Evolutionary conservation across 2,113 vertebrate species (phyloP).

Genomic region (Prunella himalayana): DNA sequence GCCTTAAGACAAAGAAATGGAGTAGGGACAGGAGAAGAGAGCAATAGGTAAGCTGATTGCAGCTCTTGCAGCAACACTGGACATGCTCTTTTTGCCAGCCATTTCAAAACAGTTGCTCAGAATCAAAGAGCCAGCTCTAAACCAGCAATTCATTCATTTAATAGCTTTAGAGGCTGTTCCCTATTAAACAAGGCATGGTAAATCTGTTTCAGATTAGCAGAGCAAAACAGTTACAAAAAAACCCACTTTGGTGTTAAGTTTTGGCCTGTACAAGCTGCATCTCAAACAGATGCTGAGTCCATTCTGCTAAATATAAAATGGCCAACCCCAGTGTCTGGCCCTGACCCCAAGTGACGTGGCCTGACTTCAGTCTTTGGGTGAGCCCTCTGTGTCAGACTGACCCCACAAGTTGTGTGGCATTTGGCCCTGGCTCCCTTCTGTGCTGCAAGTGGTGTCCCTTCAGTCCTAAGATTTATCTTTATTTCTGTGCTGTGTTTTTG

Average conservation of each 20-base stretch:
- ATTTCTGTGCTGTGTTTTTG: not conserved
- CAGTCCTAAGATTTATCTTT: not conserved
- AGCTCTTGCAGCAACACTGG: not conserved
- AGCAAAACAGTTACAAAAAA: slow-evolving; percentile 20
- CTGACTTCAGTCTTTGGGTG: not conserved
- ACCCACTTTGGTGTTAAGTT: not conserved
- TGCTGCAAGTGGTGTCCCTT: not conserved
- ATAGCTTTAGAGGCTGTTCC: slow-evolving; percentile 25
- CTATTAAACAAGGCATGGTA: not conserved
- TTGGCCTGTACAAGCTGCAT: not conserved
- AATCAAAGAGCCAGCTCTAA: not conserved
- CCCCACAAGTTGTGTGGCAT: not conserved
- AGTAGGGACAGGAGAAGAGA: not conserved
- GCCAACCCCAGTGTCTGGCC: not conserved
- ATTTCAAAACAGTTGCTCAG: slow-evolving; percentile 33
- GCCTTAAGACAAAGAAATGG: not conserved
- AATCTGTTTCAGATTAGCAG: slow-evolving; percentile 53
- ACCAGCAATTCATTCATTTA: slow-evolving; percentile 20
- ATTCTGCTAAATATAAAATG: not conserved
- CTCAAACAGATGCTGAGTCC: not conserved
- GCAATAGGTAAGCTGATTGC: not conserved
- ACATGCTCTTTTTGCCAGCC: not conserved
- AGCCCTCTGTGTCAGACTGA: not conserved
- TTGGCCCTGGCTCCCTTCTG: not conserved
- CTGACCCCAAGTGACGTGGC: not conserved